A percentile compares a stretch with the other conserved stretches of the same genome.
Evolutionary conservation across 2,113 vertebrate species (phyloP).

Genomic region (Crotalus horridus): DNA sequence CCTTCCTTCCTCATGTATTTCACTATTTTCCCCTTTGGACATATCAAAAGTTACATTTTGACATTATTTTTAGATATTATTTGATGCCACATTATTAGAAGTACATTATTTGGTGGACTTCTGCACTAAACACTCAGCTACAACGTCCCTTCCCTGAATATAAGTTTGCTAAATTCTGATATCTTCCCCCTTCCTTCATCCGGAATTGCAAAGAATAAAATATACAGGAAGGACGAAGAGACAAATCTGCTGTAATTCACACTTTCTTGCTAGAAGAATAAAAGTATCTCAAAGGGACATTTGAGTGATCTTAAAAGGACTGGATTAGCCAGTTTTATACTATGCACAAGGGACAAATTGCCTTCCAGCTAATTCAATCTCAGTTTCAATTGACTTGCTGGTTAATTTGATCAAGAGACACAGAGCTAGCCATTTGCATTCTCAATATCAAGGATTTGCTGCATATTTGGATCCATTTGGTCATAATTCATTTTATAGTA

Average conservation of each 20-base stretch:
- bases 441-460: not conserved
- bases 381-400: not conserved
- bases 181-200: not conserved
- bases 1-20: not conserved
- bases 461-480: not conserved
- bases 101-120: not conserved
- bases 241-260: not conserved
- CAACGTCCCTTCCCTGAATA: not conserved
- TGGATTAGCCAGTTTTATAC: not conserved
- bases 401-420: slow-evolving; percentile 10
- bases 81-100: not conserved
- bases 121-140: too few relatives aligned
- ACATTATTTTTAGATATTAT: not conserved
- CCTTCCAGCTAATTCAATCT: slow-evolving; percentile 12
- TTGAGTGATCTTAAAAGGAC: not conserved
- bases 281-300: not conserved
- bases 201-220: not conserved
- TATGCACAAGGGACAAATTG: not conserved
- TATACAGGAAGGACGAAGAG: not conserved
- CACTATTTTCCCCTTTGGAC: not conserved
- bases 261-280: not conserved
- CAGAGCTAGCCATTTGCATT: slow-evolving; percentile 1
- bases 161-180: not conserved
- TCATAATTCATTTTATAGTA: not conserved
- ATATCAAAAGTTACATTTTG: not conserved